A percentile compares a stretch with the other conserved stretches of the same genome.
Conservation (phyloP, 2,113 vertebrate genomes). For the Leucosticte australis region DNA sequence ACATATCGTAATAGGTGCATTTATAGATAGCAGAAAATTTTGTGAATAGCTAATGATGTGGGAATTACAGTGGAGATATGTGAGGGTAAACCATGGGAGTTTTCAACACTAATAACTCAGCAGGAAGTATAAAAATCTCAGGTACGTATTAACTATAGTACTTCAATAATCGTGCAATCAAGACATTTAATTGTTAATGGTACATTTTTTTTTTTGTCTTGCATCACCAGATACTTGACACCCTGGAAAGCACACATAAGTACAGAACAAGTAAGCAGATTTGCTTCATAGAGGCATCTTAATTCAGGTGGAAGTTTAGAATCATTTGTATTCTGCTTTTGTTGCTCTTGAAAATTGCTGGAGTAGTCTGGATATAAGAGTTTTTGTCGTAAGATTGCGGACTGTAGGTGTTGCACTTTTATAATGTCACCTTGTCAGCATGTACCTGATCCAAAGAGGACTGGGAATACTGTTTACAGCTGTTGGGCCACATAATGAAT, state of each 20-base stretch:
- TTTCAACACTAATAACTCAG: background rate
- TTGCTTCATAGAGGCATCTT: background rate
- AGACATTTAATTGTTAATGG: background rate
- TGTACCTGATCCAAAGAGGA: background rate
- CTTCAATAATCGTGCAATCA: background rate
- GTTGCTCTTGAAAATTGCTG: background rate
- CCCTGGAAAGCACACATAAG: background rate
- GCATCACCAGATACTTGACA: background rate
- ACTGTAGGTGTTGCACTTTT: background rate
- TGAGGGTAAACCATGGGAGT: background rate
- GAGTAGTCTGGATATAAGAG: background rate
- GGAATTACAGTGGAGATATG: background rate
- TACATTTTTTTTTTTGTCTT: background rate
- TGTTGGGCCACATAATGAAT: background rate
- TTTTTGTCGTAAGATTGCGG: background rate
- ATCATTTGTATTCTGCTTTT: background rate
- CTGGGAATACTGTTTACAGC: background rate
- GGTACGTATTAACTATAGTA: background rate
- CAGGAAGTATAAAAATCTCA: background rate
- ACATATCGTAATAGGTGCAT: background rate
- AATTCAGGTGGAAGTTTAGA: background rate
- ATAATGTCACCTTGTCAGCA: constrained; percentile 1
- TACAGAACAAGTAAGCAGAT: background rate
- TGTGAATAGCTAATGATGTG: background rate
- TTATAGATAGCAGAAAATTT: background rate